These are phyloP conservation scores for Apostichopus californicus DNA, from an alignment of 35 echinoderm and acorn worm genomes.

Conservation along the genomic window DNA sequence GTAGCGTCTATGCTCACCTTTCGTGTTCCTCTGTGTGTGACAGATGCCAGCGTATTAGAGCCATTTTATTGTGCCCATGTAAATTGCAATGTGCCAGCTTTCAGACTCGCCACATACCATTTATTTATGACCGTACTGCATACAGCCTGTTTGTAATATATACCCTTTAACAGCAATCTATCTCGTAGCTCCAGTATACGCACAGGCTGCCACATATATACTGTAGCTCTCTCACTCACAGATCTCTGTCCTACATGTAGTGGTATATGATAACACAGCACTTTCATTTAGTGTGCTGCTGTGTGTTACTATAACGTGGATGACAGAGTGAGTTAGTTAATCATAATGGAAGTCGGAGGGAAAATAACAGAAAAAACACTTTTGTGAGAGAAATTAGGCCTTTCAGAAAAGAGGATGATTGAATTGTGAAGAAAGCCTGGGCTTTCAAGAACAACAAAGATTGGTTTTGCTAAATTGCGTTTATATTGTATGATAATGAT, in stretches of 20 bases:
- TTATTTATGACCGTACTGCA: neutral
- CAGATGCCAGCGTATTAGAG: neutral
- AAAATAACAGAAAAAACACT: neutral
- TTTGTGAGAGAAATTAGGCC: neutral
- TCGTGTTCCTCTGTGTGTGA: neutral
- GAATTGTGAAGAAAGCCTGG: neutral
- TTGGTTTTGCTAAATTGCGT: neutral
- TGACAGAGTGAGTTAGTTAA: neutral
- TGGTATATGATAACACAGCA: neutral
- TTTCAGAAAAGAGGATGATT: conserved; percentile 4
- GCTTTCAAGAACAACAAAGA: neutral
- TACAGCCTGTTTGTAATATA: neutral
- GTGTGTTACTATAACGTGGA: neutral
- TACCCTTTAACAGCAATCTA: neutral
- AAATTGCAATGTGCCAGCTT: conserved; percentile 12
- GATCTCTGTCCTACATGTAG: neutral
- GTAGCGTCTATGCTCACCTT: too few species aligned
- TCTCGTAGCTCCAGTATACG: neutral
- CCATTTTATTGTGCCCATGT: conserved; percentile 8
- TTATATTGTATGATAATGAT: too few species aligned
- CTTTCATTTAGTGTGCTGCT: neutral
- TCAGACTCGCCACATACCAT: neutral
- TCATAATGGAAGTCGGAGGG: neutral
- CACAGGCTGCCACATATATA: neutral
- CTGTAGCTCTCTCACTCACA: too few species aligned